Percentiles rank a stretch among this genome's conserved stretches.
Conservation (phyloP, 2,113 vertebrate species). For the Cyprinodon brontotheroides region DNA sequence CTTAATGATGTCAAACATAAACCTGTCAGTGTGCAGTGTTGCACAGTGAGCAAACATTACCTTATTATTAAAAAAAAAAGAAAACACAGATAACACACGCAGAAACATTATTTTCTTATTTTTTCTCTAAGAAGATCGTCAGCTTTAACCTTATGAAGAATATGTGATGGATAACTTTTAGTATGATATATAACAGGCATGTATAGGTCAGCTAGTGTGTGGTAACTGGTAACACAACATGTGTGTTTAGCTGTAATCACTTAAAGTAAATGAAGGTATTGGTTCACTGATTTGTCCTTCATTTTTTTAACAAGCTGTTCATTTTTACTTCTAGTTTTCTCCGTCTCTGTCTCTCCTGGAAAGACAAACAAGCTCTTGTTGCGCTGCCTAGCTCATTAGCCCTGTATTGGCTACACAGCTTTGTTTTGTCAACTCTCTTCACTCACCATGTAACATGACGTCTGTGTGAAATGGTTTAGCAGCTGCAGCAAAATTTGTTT, state of each 20-base stretch:
- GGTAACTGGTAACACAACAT: slow-evolving; percentile 6
- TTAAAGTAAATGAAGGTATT: slow-evolving; percentile 28
- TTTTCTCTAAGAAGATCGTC: no score
- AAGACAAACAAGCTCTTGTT: slow-evolving; percentile 62
- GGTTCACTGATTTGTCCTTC: slow-evolving; percentile 16
- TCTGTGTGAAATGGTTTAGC: not conserved
- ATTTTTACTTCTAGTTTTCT: slow-evolving; percentile 8
- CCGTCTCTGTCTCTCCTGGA: slow-evolving; percentile 31
- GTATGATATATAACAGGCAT: not conserved
- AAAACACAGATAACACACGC: no score
- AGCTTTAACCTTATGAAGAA: no score
- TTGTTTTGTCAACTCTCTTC: slow-evolving; percentile 48
- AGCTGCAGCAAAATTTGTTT: slow-evolving; percentile 13
- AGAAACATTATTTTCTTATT: no score
- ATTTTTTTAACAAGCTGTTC: slow-evolving; percentile 43
- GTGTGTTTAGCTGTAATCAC: slow-evolving; percentile 33
- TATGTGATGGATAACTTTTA: not conserved
- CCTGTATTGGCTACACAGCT: slow-evolving; percentile 36
- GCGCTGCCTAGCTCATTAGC: slow-evolving; percentile 44
- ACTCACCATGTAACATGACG: slow-evolving; percentile 1
- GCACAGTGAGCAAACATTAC: not conserved
- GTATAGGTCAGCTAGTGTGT: not conserved
- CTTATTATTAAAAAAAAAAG: not conserved
- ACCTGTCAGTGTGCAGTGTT: slow-evolving; percentile 10
- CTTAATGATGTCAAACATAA: slow-evolving; percentile 30